Evolutionary conservation across 2,797 vertebrate species (phyloP).

Genomic region (Merluccius polli): DNA sequence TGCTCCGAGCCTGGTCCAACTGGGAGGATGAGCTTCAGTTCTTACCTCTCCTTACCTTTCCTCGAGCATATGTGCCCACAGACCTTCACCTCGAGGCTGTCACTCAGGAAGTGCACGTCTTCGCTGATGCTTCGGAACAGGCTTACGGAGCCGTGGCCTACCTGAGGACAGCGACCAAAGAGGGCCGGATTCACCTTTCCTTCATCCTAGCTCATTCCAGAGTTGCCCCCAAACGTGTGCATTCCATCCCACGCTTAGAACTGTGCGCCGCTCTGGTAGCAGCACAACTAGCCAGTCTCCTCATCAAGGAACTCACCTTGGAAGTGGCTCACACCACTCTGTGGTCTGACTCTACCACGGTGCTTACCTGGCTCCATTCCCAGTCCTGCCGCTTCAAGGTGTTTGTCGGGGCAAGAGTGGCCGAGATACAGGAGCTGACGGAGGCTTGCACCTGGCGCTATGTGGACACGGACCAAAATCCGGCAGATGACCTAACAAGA

Average conservation of each 20-base stretch:
- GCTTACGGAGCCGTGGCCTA: constrained; percentile 20
- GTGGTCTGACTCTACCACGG: constrained; percentile 19
- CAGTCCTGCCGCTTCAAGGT: neutral
- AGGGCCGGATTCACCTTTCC: neutral
- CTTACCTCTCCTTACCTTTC: neutral
- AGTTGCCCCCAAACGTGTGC: neutral
- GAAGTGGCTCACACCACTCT: neutral
- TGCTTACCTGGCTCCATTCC: constrained; percentile 11
- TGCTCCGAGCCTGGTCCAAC: neutral
- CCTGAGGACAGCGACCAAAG: neutral
- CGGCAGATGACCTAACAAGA: constrained; percentile 15
- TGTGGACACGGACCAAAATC: constrained; percentile 12
- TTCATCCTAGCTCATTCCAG: constrained; percentile 13
- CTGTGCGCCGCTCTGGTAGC: constrained; percentile 1
- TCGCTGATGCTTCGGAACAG: constrained; percentile 19
- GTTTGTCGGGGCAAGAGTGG: too few species aligned
- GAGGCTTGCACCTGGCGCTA: neutral
- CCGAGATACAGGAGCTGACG: constrained; percentile 7
- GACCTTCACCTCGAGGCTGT: neutral
- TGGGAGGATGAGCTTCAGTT: constrained; percentile 2
- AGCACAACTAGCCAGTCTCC: neutral
- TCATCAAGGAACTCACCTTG: constrained; percentile 8
- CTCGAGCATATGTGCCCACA: neutral
- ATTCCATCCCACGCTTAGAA: constrained; percentile 17
- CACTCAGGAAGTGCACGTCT: constrained; percentile 15